These are phyloP conservation scores for Lophochroa leadbeateri DNA, from an alignment of 2,113 vertebrate genomes.

Conservation along the genomic window DNA sequence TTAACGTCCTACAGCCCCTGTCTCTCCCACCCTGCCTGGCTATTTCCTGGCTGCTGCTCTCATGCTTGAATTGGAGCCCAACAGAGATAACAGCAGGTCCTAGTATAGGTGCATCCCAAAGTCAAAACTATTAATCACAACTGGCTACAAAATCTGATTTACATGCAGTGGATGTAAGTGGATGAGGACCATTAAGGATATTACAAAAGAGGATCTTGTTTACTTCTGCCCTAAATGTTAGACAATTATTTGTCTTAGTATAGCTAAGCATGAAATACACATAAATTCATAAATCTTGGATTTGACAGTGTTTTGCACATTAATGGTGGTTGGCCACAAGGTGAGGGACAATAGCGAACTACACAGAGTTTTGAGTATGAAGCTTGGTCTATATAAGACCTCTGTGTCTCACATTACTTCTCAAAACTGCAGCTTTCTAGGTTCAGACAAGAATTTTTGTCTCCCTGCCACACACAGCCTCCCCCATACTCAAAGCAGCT, in stretches of 20 bases:
- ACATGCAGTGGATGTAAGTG: not conserved
- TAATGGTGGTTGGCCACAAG: not conserved
- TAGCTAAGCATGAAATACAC: not conserved
- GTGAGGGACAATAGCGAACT: not conserved
- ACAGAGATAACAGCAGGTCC: not conserved
- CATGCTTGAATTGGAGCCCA: no score
- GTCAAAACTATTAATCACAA: not conserved
- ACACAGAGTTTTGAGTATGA: not conserved
- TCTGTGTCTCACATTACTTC: not conserved
- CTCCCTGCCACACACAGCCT: not conserved
- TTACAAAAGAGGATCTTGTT: not conserved
- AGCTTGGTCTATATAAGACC: not conserved
- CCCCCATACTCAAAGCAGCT: not conserved
- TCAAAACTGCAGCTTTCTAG: not conserved
- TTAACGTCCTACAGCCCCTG: no score
- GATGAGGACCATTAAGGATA: not conserved
- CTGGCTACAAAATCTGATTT: not conserved
- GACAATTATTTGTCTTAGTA: not conserved
- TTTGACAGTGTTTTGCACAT: not conserved
- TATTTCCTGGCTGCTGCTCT: no score
- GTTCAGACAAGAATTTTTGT: not conserved
- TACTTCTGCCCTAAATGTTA: not conserved
- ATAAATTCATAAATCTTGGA: not conserved
- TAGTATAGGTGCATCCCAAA: not conserved
- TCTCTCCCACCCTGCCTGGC: no score